These are phyloP conservation scores for Eurosta solidaginis DNA, from an alignment of 1,140 invertebrate species.

Conservation along the genomic window DNA sequence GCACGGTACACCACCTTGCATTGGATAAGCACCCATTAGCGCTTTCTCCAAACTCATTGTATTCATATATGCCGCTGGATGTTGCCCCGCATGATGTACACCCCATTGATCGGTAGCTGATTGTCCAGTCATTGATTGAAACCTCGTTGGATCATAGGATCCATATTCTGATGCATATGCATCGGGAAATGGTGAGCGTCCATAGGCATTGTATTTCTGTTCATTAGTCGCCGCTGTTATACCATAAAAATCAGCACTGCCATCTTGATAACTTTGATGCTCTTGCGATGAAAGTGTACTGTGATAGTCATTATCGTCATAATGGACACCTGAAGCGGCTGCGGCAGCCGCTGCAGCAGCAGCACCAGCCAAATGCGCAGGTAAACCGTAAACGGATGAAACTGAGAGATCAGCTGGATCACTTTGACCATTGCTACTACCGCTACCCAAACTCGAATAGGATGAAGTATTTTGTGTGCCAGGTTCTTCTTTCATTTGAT, in stretches of 20 bases:
- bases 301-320: slow-evolving; percentile 56
- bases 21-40: slow-evolving; percentile 50
- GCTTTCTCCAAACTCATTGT: slow-evolving; percentile 54
- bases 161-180: slow-evolving; percentile 47
- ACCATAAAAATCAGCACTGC: slow-evolving; percentile 46
- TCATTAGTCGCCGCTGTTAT: slow-evolving; percentile 68
- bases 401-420: slow-evolving; percentile 57
- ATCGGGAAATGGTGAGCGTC: slow-evolving; percentile 47
- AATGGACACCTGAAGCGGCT: slow-evolving; percentile 29
- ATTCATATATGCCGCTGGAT: slow-evolving; percentile 55
- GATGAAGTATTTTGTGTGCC: slow-evolving; percentile 39
- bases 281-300: slow-evolving; percentile 63
- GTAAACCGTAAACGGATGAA: slow-evolving; percentile 42
- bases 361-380: slow-evolving; percentile 47
- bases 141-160: slow-evolving; percentile 74
- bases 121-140: slow-evolving; percentile 80
- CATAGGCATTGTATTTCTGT: slow-evolving; percentile 58
- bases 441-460: slow-evolving; percentile 28
- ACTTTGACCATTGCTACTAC: slow-evolving; percentile 39
- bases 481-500: slow-evolving; percentile 57
- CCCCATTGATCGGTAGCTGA: slow-evolving; percentile 64
- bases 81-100: slow-evolving; percentile 64
- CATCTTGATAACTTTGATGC: slow-evolving; percentile 66
- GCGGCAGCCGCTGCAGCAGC: slow-evolving; percentile 35
- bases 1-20: slow-evolving; percentile 56